Evolutionary conservation across 2,113 vertebrate species (phyloP).

Genomic region (Larimichthys crocea): DNA sequence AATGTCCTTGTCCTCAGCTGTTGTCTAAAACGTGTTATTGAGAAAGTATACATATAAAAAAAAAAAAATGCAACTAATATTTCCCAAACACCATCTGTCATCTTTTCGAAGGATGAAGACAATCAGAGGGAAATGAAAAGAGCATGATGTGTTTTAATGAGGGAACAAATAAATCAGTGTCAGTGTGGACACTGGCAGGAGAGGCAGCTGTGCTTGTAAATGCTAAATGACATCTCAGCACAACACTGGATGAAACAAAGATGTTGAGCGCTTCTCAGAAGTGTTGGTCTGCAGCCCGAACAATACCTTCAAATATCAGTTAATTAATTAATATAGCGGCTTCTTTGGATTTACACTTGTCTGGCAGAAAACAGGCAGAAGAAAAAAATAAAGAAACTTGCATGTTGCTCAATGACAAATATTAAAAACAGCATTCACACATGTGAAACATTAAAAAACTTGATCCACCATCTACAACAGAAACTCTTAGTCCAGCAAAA

Average conservation of each 20-base stretch:
- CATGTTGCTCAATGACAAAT: constrained; percentile 21
- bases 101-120: constrained; percentile 37
- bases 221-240: constrained; percentile 2
- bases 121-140: constrained; percentile 29
- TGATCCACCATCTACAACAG: constrained; percentile 24
- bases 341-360: neutral
- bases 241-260: constrained; percentile 22
- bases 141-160: constrained; percentile 16
- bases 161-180: constrained; percentile 17
- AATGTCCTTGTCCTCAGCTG: constrained; percentile 8
- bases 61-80: neutral
- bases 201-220: constrained; percentile 35
- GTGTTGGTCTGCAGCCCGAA: constrained; percentile 5
- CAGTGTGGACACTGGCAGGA: constrained; percentile 21
- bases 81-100: constrained; percentile 39
- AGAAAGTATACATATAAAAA: neutral
- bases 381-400: neutral
- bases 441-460: constrained; percentile 31
- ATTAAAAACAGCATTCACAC: constrained; percentile 31
- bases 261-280: neutral
- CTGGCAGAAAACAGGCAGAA: neutral
- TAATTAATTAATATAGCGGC: neutral
- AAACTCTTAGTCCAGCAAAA: constrained; percentile 29
- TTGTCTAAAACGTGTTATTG: constrained; percentile 6
- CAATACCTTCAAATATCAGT: constrained; percentile 1